These are phyloP conservation scores for Lithophane ornitopus DNA, from an alignment of 2,888 invertebrate species.

Conservation along the genomic window DNA sequence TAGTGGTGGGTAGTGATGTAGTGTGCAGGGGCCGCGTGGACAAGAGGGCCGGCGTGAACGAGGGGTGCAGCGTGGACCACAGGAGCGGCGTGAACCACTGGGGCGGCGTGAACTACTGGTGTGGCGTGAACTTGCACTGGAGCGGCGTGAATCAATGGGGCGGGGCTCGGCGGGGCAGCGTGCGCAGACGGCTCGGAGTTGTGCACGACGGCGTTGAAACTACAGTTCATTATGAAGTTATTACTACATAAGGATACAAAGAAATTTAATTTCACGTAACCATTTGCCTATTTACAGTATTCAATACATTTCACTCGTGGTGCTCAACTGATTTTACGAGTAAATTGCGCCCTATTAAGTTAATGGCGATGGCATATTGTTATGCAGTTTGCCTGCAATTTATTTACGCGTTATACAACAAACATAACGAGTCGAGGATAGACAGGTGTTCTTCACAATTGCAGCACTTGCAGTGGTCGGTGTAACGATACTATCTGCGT, in stretches of 20 bases:
- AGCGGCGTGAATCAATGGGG: constrained; percentile 69
- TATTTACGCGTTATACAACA: constrained; percentile 70
- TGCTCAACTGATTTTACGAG: constrained; percentile 46
- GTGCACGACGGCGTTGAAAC: constrained; percentile 87
- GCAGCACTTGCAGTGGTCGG: constrained; percentile 66
- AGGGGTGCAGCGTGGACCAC: constrained; percentile 59
- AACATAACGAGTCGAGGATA: constrained; percentile 63
- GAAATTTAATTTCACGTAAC: constrained; percentile 16
- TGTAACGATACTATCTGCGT: constrained; percentile 81
- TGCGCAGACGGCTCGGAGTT: constrained; percentile 83
- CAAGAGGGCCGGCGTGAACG: constrained; percentile 58
- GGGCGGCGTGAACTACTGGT: constrained; percentile 67
- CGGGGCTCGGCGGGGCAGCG: constrained; percentile 73
- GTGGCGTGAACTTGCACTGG: constrained; percentile 67
- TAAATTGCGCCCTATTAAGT: constrained; percentile 56
- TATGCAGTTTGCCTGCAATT: constrained; percentile 64
- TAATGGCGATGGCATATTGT: constrained; percentile 58
- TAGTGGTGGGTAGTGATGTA: constrained; percentile 79
- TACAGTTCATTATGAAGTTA: constrained; percentile 67
- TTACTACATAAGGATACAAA: constrained; percentile 24
- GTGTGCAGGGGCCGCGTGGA: constrained; percentile 72
- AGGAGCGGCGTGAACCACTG: constrained; percentile 56
- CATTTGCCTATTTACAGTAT: constrained; percentile 44
- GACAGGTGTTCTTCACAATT: constrained; percentile 64
- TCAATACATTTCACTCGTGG: constrained; percentile 48